Evolutionary conservation across 1,140 invertebrate species (phyloP), one percentile per base, ranked within the genome.

Genomic region (Tetragnatha versicolor): DNA sequence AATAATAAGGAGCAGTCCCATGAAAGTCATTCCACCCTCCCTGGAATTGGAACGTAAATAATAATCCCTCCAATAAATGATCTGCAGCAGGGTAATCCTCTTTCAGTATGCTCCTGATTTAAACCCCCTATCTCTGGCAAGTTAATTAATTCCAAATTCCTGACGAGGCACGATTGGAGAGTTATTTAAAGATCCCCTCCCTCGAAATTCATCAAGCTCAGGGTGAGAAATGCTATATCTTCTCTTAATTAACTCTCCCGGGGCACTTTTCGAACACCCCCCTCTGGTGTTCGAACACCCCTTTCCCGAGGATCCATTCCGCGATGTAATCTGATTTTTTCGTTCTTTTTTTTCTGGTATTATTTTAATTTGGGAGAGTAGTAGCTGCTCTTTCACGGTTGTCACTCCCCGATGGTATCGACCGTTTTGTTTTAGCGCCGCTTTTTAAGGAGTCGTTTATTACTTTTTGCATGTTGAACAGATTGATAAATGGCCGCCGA

Each of bases 71-170:
- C 51, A 73, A 73, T 73, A 73, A 73, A 73, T 60, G 69, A 73
- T 73, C 69, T 73, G 39, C 5, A 60, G n/a, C n/a, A 29, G 20
- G 22, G 49, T 73, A 73, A 73, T 73, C 69, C 69, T 55, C 55
- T 25, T 60, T 29, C 69, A 27, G 39, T 60, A 42, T 60, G 35
- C 37, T 73, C 55, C 69, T 60, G 69, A 73, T 73, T 73, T 73
- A 73, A 73, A 73, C 51, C 53, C 53, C 9, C 69, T 60, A 42
- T 60, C 69, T 55, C 69, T 60, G 49, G 37, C 31, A 47, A 73
- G 53, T 73, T 73, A 73, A 73, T 73, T 73, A 73, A 73, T 73
- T 73, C 69, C 69, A 60, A 73, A 73, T 73, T 73, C 69, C 69
- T 73, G 69, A 73, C 69, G 69, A 73, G 17, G 69, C 69, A 37